These are phyloP conservation scores for Calameuta idolon DNA, from an alignment of 2,888 invertebrate species.

Conservation along the genomic window DNA sequence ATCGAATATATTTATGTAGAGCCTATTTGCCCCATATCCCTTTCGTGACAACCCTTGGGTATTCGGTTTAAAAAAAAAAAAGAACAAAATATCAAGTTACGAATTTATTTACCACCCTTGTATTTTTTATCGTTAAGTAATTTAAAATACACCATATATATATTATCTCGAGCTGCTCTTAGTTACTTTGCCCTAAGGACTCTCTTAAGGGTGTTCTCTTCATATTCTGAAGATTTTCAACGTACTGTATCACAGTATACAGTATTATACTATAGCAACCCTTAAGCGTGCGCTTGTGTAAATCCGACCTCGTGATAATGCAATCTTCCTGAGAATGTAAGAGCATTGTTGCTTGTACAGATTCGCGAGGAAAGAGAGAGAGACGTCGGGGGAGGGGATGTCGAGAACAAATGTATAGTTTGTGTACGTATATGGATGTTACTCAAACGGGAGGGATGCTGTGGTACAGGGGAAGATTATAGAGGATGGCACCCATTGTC, in stretches of 20 bases:
- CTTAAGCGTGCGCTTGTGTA: no score
- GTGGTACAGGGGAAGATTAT: slow-evolving; percentile 1
- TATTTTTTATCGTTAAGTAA: not conserved
- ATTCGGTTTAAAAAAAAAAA: not conserved
- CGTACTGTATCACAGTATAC: no score
- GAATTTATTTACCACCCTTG: not conserved
- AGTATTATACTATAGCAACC: no score
- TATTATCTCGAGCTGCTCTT: not conserved
- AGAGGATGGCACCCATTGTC: slow-evolving; percentile 10
- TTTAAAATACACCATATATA: not conserved
- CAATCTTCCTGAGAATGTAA: not conserved
- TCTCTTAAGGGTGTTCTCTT: not conserved
- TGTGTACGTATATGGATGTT: not conserved
- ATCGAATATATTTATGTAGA: not conserved
- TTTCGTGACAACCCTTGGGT: not conserved
- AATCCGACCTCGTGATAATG: not conserved
- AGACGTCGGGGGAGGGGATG: not conserved
- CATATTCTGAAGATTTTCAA: no score
- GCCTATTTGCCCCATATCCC: not conserved
- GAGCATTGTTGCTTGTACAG: not conserved
- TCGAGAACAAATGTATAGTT: slow-evolving; percentile 5
- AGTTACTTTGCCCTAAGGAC: not conserved
- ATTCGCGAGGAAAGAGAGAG: not conserved
- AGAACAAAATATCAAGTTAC: not conserved
- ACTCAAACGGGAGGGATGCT: not conserved